These are phyloP conservation scores for Phorcus lineatus DNA, from an alignment of 2,888 invertebrate genomes.

Conservation along the genomic window DNA sequence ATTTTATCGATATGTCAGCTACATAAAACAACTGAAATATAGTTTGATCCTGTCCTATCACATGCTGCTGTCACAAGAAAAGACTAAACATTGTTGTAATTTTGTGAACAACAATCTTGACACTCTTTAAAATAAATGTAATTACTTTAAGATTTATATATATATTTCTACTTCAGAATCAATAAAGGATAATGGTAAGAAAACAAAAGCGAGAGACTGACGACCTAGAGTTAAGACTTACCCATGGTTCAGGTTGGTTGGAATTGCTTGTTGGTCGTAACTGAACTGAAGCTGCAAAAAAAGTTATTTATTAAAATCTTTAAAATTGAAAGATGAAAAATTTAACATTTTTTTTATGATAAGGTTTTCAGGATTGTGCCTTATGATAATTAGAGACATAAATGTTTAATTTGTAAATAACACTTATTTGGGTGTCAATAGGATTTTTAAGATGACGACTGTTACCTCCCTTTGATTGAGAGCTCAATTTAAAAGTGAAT, in stretches of 20 bases:
- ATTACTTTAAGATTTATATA: too few relatives aligned
- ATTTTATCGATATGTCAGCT: too few relatives aligned
- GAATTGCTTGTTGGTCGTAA: constrained; percentile 62
- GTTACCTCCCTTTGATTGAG: constrained; percentile 4
- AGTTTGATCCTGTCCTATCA: too few relatives aligned
- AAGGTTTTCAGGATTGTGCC: not conserved
- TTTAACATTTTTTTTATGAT: not conserved
- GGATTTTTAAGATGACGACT: not conserved
- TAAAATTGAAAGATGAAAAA: too few relatives aligned
- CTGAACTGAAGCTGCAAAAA: constrained; percentile 58
- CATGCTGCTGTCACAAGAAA: too few relatives aligned
- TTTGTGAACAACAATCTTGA: too few relatives aligned
- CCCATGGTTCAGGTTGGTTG: constrained; percentile 67
- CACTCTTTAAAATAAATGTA: too few relatives aligned
- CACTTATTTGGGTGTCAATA: not conserved
- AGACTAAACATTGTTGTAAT: too few relatives aligned
- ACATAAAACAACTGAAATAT: too few relatives aligned
- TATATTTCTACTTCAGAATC: too few relatives aligned
- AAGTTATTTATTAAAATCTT: not conserved
- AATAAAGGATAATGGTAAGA: not conserved
- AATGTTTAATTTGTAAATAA: not conserved
- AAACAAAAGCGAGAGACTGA: constrained; percentile 13
- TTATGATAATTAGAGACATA: not conserved
- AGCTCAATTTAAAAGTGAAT: not conserved
- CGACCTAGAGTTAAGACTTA: constrained; percentile 46